Base-by-base conservation (phyloP, 2,113 vertebrate genomes). In the Clarias magur region DNA sequence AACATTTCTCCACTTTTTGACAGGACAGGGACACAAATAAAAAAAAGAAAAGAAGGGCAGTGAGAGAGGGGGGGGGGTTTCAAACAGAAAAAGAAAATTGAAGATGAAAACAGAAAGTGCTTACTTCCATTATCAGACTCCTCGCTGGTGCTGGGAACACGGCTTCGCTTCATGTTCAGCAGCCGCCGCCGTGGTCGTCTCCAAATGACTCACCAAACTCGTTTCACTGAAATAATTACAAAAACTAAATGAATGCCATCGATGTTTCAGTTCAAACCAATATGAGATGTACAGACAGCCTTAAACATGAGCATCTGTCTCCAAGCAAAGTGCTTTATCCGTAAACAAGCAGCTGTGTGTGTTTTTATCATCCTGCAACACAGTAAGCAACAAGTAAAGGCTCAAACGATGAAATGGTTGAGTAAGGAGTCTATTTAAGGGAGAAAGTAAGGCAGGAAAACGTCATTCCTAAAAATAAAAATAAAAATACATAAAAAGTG, bases 101-200 rank as follows among this genome's bases (percentile, higher is more conserved):
- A 83, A 79, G 57, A 25, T 27, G 48, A 80, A 89, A 78, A 19
- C 10, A 75, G 42, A 13, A 85, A 27, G 86, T 92, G 92, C 98
- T 99, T 96, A 99, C 98, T 99, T 95, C 95, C 97, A 96, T 99
- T 96, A 94, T 98, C 98, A 0, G 98, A 99, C 93, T 99, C 98
- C 75, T 99, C 97, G 30, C 97, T 98, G 96, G 96, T 98, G 96
- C 98, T 99, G 82, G 95, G 96, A 93, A 97, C 95, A 86, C 96
- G 95, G 90, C 91, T 95, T 88, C 97, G 96, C 97, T 99, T 99
- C 98, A 99, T 99, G 93, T 91, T 96, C 89, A 95, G 92, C 94
- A 54, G 53, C 54, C 56, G 84, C 80, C 59, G 0, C 48, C 7
- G 48, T 48, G 48, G 48, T 48, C 48, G 85, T 63, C 78, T 88